Conservation (phyloP, 2,888 invertebrate species). For the Nephrotoma flavescens region DNA sequence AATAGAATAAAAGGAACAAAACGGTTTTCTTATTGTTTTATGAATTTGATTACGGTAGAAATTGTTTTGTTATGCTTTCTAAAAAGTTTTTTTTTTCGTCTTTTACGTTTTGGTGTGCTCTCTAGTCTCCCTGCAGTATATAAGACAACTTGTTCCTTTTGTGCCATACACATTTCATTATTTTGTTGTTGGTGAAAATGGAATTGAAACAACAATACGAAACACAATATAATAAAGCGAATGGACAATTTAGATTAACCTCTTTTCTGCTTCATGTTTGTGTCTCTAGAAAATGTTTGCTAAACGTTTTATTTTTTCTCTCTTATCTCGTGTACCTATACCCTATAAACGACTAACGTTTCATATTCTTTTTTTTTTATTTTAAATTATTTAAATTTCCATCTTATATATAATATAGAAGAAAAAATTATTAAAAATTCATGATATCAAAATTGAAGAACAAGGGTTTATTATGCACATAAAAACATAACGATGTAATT, state of each 20-base stretch:
- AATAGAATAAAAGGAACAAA: background rate
- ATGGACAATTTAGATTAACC: background rate
- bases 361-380: background rate
- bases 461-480: background rate
- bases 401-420: background rate
- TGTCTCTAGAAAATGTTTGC: background rate
- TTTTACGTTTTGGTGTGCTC: background rate
- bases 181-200: background rate
- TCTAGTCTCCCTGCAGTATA: background rate
- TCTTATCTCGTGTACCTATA: background rate
- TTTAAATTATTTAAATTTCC: background rate
- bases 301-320: background rate
- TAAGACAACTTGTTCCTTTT: background rate
- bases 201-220: background rate
- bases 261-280: background rate
- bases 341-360: background rate
- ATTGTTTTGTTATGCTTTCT: background rate
- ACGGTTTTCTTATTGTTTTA: background rate
- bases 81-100: background rate
- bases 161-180: background rate
- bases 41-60: background rate
- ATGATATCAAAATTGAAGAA: background rate
- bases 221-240: background rate
- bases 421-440: background rate
- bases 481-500: background rate